Percentiles rank a stretch among this genome's conserved stretches.
phyloP scores from a whole-genome alignment of 2,888 invertebrate genomes.

The Hypolimnas misippus region DNA sequence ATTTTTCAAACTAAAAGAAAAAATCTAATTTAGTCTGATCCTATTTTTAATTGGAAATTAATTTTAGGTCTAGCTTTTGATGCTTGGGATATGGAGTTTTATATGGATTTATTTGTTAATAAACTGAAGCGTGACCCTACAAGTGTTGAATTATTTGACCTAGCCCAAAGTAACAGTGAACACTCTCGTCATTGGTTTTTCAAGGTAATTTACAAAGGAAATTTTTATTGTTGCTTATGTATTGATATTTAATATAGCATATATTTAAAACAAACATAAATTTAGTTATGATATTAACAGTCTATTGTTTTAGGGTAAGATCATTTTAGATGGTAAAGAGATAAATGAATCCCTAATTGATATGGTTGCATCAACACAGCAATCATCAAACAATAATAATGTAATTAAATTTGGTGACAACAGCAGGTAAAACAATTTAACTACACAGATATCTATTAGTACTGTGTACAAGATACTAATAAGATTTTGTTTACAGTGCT shows the following conservation, averaged over 20 bases:
- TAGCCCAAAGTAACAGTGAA: slow-evolving; percentile 99
- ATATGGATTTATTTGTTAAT: slow-evolving; percentile 92
- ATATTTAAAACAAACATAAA: too few species aligned
- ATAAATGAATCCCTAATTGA: slow-evolving; percentile 93
- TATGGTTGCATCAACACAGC: slow-evolving; percentile 96
- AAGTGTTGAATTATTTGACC: slow-evolving; percentile 98
- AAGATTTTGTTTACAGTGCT: slow-evolving; percentile 85
- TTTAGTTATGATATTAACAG: too few species aligned
- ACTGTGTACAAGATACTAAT: too few species aligned
- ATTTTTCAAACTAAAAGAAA: background rate
- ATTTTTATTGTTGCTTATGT: background rate
- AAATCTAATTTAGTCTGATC: background rate
- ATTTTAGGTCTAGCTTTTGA: slow-evolving; percentile 93
- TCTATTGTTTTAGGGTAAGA: slow-evolving; percentile 85
- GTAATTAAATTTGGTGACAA: slow-evolving; percentile 99
- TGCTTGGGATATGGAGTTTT: slow-evolving; percentile 95
- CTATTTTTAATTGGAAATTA: background rate
- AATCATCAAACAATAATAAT: slow-evolving; percentile 94
- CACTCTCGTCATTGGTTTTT: slow-evolving; percentile 99
- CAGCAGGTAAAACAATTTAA: slow-evolving; percentile 87
- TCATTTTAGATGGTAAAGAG: slow-evolving; percentile 92
- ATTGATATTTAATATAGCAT: too few species aligned
- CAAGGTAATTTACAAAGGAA: slow-evolving; percentile 76
- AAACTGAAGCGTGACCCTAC: slow-evolving; percentile 96
- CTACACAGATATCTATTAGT: too few species aligned